These are phyloP conservation scores for Chlorocebus sabaeus DNA, from an alignment of 2,113 vertebrate genomes.

Conservation along the genomic window DNA sequence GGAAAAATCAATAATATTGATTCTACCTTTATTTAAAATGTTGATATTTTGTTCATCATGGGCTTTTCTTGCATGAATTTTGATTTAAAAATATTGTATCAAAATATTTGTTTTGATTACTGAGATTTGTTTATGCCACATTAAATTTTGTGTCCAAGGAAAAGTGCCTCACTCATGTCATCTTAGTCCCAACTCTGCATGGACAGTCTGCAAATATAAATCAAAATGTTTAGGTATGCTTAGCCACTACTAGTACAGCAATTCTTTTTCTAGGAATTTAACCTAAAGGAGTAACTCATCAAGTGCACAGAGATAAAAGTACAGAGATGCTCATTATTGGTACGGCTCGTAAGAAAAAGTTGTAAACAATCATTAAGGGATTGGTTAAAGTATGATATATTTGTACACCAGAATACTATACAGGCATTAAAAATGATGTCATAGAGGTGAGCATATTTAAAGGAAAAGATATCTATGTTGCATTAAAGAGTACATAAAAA, in stretches of 20 bases:
- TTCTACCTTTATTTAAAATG: not conserved
- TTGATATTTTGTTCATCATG: not conserved
- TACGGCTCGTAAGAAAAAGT: not conserved
- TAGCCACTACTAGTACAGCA: not conserved
- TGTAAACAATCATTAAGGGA: not conserved
- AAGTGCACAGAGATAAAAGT: not conserved
- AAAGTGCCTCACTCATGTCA: not conserved
- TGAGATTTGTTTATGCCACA: not conserved
- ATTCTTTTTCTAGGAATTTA: not conserved
- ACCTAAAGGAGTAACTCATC: not conserved
- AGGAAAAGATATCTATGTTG: not conserved
- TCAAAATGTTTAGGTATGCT: not conserved
- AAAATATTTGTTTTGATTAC: constrained; percentile 6
- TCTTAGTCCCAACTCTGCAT: not conserved
- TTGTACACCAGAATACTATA: not conserved
- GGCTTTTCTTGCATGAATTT: not conserved
- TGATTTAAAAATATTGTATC: not conserved
- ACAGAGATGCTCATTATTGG: not conserved
- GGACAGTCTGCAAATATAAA: not conserved
- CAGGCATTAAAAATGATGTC: not conserved
- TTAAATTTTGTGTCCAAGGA: not conserved
- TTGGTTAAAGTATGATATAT: not conserved
- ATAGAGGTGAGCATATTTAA: not conserved
- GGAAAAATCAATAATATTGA: not conserved
- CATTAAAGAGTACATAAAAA: not conserved